phyloP scores from a whole-genome alignment of 2,113 vertebrate genomes.

The Spheniscus mendiculus region DNA sequence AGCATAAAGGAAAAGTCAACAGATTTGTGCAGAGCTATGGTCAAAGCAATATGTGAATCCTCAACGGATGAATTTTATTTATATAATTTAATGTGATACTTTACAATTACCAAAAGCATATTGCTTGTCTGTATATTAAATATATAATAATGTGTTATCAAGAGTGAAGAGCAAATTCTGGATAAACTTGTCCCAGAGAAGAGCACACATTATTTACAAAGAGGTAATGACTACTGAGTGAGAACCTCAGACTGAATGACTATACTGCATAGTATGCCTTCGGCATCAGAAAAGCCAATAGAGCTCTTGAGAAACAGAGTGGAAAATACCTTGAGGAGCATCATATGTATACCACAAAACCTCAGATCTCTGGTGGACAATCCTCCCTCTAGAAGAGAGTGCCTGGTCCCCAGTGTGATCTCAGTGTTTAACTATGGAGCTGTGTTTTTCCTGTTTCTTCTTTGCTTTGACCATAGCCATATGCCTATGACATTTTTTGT shows the following conservation, averaged over 20 bases:
- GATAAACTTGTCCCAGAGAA: neutral
- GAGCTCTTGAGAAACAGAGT: neutral
- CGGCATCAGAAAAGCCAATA: neutral
- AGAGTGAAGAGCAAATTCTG: neutral
- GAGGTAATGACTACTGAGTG: neutral
- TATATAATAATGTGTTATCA: constrained; percentile 1
- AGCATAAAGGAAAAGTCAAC: neutral
- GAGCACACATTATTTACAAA: neutral
- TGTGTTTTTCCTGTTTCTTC: neutral
- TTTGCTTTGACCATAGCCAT: neutral
- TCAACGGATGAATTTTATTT: constrained; percentile 34
- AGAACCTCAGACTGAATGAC: neutral
- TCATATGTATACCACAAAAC: neutral
- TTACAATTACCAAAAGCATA: constrained; percentile 19
- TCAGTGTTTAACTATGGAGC: neutral
- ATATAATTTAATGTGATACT: constrained; percentile 57
- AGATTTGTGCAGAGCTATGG: neutral
- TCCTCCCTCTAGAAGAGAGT: neutral
- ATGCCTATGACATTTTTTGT: neutral
- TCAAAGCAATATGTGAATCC: neutral
- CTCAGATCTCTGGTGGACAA: neutral
- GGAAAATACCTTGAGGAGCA: neutral
- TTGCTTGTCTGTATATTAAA: constrained; percentile 33
- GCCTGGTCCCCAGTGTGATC: neutral
- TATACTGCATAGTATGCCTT: neutral